Conservation (phyloP, 1,140 invertebrate genomes). For the Drosophila littoralis region DNA sequence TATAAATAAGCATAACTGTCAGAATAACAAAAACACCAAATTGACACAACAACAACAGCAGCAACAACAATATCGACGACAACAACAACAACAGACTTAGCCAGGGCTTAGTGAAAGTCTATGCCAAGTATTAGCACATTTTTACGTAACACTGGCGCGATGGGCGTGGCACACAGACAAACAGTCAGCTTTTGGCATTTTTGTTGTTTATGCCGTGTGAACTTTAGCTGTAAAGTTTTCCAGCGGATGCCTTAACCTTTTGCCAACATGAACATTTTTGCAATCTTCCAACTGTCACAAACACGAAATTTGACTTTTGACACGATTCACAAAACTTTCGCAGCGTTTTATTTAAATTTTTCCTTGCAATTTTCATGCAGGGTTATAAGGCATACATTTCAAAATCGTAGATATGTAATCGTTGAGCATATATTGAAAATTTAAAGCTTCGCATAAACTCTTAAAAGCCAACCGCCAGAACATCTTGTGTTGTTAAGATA, state of each 20-base stretch:
- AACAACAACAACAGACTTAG: slow-evolving; percentile 8
- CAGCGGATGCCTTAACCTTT: slow-evolving; percentile 46
- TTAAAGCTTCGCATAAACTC: no score
- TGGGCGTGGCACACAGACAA: slow-evolving; percentile 31
- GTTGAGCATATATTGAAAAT: not conserved
- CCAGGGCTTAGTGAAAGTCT: slow-evolving; percentile 51
- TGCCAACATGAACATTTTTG: slow-evolving; percentile 49
- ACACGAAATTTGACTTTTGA: slow-evolving; percentile 62
- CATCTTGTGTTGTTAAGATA: no score
- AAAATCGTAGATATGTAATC: slow-evolving; percentile 9
- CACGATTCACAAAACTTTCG: slow-evolving; percentile 27
- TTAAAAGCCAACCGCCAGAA: no score
- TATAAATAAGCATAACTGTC: slow-evolving; percentile 82
- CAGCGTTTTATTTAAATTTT: slow-evolving; percentile 34
- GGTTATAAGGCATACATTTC: no score
- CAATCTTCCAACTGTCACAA: slow-evolving; percentile 70
- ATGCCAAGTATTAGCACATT: slow-evolving; percentile 47
- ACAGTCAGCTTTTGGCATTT: slow-evolving; percentile 39
- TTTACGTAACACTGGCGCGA: slow-evolving; percentile 29
- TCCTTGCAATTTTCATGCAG: slow-evolving; percentile 1
- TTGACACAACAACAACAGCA: slow-evolving; percentile 20
- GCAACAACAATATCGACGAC: slow-evolving; percentile 2
- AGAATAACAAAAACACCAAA: slow-evolving; percentile 53
- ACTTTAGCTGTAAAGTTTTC: slow-evolving; percentile 42
- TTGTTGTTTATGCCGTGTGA: slow-evolving; percentile 33